Base-by-base conservation (phyloP, 2,797 vertebrate genomes). In the Nothura maculosa region DNA sequence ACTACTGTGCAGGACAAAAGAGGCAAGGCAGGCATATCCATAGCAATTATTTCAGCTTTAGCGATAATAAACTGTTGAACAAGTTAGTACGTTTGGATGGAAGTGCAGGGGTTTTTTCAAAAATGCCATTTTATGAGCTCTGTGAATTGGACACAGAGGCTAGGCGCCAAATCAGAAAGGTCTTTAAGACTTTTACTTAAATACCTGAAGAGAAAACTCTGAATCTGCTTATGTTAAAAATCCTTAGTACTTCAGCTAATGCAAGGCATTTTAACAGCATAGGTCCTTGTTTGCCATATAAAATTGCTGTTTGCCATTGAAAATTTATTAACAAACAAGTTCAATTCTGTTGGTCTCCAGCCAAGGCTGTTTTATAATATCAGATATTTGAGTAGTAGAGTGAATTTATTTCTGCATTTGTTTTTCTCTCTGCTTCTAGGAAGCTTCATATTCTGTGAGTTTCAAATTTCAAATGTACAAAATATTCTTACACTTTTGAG, bases 1-100 rank as follows among this genome's bases (percentile, higher is more conserved):
- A 63, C 16, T 28, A 81, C 58, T 87, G 78, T 80, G 88, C 30
- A 79, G 34, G 54, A 90, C 54, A 95, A 93, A 92, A 87, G 62
- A 81, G n/a, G 12, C 8, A 3, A 96, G 69, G 32, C 18, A 82
- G 74, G 38, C 38, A 67, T 85, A 74, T 42, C 55, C 28, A 22
- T 20, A 89, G 69, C 68, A 95, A 94, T 95, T 95, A 90, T 94
- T 96, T 92, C 50, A 66, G 24, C 48, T 92, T 42, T 79, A 77
- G 67, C 0, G 0, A 50, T 85, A 84, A 91, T 90, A 80, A 94
- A 94, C 32, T 90, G 52, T 43, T 90, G 47, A 45, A 63, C n/a
- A 87, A 63, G 83, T 92, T 92, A 47, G 30, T 69, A 28, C 5
- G 3, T 52, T 66, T 42, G 50, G 57, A 58, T 83, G 11, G 58